Base-by-base conservation (phyloP, 2,888 invertebrate genomes). In the Syrphus vitripennis region DNA sequence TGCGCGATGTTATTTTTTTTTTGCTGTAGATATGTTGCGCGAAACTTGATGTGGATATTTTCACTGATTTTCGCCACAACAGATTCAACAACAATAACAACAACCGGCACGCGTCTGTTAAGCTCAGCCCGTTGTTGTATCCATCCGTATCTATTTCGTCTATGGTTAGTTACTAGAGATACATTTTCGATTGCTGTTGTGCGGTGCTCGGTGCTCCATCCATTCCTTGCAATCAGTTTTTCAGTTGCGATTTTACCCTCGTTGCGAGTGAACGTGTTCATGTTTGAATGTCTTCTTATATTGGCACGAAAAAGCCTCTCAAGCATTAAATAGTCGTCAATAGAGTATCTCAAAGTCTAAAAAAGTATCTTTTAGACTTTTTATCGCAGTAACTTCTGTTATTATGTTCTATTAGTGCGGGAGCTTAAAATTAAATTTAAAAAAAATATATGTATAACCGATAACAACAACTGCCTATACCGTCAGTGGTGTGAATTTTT, bases 241-340 rank as follows among this genome's bases (percentile, higher is more conserved):
- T 78, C 70, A 84, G 84, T 84, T 84, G 84, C 84, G 76, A 84
- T 84, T 84, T 84, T 84, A 84, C 84, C 84, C 84, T 80, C 84
- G 84, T 80, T 80, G 80, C 80, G 80, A 80, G 80, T 80, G 76
- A 84, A 84, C 80, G 84, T 84, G 80, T 24, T n/a, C n/a, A 34
- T 80, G 76, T 76, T 75, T 61, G 34, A 45, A 61, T 45, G 63
- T 45, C 42, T 59, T n/a, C n/a, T n/a, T n/a, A n/a, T 24, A 50
- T 50, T 31, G 69, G 80, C 53, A 61, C 16, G 61, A 34, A 21
- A 61, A 61, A 57, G 79, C 67, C 67, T 59, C 2, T 31, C 1
- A 37, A 37, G 14, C 37, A 37, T 14, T n/a, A n/a, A 21, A 14
- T 59, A 59, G 14, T 59, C 59, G 67, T 67, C 53, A 40, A 48